Conservation (phyloP, 2,888 invertebrate genomes). For the Diachrysia chrysitis region DNA sequence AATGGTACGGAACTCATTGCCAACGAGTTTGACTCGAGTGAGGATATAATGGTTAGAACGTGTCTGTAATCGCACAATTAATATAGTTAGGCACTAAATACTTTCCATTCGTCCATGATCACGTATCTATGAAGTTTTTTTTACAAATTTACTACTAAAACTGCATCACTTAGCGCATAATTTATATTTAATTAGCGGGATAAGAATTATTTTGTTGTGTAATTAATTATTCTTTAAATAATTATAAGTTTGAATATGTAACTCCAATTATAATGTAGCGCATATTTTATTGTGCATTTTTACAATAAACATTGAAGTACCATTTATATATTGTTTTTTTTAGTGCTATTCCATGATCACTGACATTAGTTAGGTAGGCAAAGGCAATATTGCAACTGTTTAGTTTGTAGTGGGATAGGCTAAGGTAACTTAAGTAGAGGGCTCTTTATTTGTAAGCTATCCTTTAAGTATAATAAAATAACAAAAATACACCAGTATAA, state of each 20-base stretch:
- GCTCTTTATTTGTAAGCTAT: too few relatives aligned
- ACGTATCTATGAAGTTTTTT: slow-evolving; percentile 34
- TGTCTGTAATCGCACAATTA: slow-evolving; percentile 1
- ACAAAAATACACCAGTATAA: background rate
- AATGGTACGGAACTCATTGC: slow-evolving; percentile 15
- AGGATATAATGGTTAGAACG: slow-evolving; percentile 18
- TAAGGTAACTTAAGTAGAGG: too few relatives aligned
- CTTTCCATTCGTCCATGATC: too few relatives aligned
- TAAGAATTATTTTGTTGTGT: slow-evolving; percentile 41
- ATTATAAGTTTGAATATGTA: slow-evolving; percentile 42
- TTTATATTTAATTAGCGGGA: slow-evolving; percentile 27
- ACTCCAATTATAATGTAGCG: slow-evolving; percentile 33
- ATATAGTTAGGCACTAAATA: background rate
- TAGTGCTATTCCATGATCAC: background rate
- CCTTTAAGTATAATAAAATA: background rate
- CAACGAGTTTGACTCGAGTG: slow-evolving; percentile 12
- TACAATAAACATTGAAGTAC: slow-evolving; percentile 52
- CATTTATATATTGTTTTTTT: slow-evolving; percentile 31
- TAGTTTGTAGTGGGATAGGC: too few relatives aligned
- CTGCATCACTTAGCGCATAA: slow-evolving; percentile 52
- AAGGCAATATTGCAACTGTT: too few relatives aligned
- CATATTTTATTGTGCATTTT: slow-evolving; percentile 42
- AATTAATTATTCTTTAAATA: slow-evolving; percentile 42
- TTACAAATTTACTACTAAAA: slow-evolving; percentile 30
- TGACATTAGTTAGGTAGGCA: too few relatives aligned